Percentiles rank a stretch among this genome's conserved stretches.
These are phyloP conservation scores for Callaeas wilsoni DNA, from an alignment of 2,113 vertebrate species.

Conservation along the genomic window DNA sequence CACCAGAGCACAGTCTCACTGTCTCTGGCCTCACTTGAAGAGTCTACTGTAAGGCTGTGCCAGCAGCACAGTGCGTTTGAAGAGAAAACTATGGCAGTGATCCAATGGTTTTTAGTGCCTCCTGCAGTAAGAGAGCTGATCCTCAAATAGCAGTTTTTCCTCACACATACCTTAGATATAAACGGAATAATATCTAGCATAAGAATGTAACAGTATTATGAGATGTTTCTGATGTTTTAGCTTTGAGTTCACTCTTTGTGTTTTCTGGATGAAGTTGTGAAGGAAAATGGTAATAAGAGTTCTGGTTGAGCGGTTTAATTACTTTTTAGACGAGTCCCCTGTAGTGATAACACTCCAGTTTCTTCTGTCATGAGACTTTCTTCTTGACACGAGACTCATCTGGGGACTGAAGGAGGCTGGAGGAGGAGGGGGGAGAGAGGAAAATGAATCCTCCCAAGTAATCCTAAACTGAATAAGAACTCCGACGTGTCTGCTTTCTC, in stretches of 20 bases:
- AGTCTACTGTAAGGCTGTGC: not conserved
- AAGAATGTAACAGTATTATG: not conserved
- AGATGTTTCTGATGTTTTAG: conserved; percentile 9
- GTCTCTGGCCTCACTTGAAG: not conserved
- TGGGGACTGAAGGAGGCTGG: not conserved
- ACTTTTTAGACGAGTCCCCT: not conserved
- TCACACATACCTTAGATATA: not conserved
- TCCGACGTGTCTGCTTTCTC: not conserved
- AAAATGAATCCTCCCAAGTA: not conserved
- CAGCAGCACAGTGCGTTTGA: not conserved
- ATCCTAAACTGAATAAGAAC: not conserved
- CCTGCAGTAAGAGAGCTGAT: not conserved
- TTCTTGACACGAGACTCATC: not conserved
- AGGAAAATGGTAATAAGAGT: conserved; percentile 28
- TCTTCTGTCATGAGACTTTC: not conserved
- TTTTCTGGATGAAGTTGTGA: conserved; percentile 32
- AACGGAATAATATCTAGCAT: not conserved
- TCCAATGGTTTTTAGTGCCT: not conserved
- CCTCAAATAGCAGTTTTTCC: not conserved
- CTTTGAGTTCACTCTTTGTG: not conserved
- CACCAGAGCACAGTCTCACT: not conserved
- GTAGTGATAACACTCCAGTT: conserved; percentile 16
- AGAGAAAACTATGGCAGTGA: not conserved
- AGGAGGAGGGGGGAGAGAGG: not conserved
- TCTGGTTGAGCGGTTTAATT: conserved; percentile 52